Conservation (phyloP, 1,140 invertebrate species). For the Drosophila sulfurigaster region DNA sequence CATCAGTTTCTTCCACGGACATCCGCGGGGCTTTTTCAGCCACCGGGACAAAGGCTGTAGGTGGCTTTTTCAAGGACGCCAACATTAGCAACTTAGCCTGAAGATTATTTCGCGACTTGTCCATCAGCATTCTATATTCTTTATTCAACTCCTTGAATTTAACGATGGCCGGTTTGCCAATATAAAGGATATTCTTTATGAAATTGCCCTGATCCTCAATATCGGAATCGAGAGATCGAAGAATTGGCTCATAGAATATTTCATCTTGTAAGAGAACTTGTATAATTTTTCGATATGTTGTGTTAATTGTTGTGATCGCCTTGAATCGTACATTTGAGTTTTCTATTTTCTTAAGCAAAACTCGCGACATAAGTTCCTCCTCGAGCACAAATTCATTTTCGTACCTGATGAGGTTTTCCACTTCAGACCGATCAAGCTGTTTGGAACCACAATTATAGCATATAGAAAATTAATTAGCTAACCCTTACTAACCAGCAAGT, state of each 20-base stretch:
- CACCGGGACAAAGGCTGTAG: background rate
- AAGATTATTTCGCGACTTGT: conserved; percentile 50
- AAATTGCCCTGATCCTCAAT: conserved; percentile 81
- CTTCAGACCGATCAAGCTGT: conserved; percentile 49
- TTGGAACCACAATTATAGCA: background rate
- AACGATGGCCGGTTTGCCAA: conserved; percentile 76
- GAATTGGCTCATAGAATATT: conserved; percentile 81
- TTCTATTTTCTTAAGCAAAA: conserved; percentile 72
- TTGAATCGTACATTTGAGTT: conserved; percentile 78
- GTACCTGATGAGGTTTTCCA: conserved; percentile 76
- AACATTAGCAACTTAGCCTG: conserved; percentile 57
- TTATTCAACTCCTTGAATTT: conserved; percentile 66
- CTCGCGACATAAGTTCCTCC: conserved; percentile 63
- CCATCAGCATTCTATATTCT: conserved; percentile 55
- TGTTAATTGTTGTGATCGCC: conserved; percentile 75
- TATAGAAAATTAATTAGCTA: background rate
- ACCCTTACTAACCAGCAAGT: conserved; percentile 41
- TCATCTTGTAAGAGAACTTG: conserved; percentile 68
- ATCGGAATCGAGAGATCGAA: conserved; percentile 67
- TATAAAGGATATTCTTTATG: conserved; percentile 72
- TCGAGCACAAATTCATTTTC: conserved; percentile 72
- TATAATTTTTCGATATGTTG: conserved; percentile 74
- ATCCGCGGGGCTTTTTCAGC: conserved; percentile 29
- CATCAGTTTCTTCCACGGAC: conserved; percentile 12
- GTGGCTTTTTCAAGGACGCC: conserved; percentile 23